Evolutionary conservation across 2,888 invertebrate genomes (phyloP).

Genomic region (Anorthoa munda): DNA sequence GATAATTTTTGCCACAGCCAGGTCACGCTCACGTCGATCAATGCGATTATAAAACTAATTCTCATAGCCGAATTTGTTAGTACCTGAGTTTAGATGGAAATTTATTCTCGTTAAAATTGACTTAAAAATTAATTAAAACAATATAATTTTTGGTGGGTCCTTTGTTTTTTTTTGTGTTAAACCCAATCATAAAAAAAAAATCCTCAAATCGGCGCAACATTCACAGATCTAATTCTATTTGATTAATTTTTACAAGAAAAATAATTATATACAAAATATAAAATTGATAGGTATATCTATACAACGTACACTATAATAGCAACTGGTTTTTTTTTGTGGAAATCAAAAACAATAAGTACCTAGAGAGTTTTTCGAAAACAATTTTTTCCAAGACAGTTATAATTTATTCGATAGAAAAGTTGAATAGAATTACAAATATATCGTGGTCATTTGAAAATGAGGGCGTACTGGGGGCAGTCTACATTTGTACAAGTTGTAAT

Average conservation of each 20-base stretch:
- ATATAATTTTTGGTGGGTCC: constrained; percentile 78
- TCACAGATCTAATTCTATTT: constrained; percentile 86
- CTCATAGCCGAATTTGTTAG: constrained; percentile 71
- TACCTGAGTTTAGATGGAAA: constrained; percentile 66
- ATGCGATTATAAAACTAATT: constrained; percentile 62
- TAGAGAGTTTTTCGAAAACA: constrained; percentile 76
- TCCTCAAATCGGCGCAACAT: constrained; percentile 71
- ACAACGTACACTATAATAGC: constrained; percentile 81
- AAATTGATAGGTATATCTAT: constrained; percentile 85
- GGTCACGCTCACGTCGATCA: constrained; percentile 62
- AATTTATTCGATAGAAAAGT: constrained; percentile 75
- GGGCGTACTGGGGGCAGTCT: constrained; percentile 55
- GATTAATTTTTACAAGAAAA: constrained; percentile 88
- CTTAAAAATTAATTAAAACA: constrained; percentile 69
- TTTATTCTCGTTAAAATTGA: constrained; percentile 64
- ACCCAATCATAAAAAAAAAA: constrained; percentile 67
- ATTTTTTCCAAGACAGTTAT: constrained; percentile 68
- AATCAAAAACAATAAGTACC: constrained; percentile 87
- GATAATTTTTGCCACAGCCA: constrained; percentile 36
- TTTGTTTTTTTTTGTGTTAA: constrained; percentile 67
- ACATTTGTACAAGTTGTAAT: constrained; percentile 61
- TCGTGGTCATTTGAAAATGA: constrained; percentile 59
- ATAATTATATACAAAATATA: constrained; percentile 89
- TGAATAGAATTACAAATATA: constrained; percentile 74
- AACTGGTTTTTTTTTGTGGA: constrained; percentile 78